These are phyloP conservation scores for Palloptera scutellata DNA, from an alignment of 2,888 invertebrate species.

Conservation along the genomic window DNA sequence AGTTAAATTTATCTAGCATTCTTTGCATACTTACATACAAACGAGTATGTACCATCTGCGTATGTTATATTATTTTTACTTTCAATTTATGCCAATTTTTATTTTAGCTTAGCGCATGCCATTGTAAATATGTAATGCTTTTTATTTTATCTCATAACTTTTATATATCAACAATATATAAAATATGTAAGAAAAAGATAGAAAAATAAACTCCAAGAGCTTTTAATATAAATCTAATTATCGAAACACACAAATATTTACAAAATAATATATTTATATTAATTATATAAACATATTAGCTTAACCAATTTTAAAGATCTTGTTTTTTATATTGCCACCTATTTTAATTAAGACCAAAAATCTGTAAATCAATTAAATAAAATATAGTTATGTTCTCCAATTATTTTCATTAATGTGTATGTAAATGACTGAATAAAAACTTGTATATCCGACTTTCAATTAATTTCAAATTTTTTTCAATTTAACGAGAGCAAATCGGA, in stretches of 20 bases:
- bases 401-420: too few species aligned
- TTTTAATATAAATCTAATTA: slow-evolving; percentile 15
- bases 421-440: too few species aligned
- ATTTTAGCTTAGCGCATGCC: not conserved
- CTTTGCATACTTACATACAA: not conserved
- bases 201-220: slow-evolving; percentile 16
- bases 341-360: slow-evolving; percentile 4
- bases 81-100: not conserved
- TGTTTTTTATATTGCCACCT: too few species aligned
- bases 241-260: too few species aligned
- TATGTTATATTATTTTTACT: not conserved
- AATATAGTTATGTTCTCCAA: too few species aligned
- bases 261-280: too few species aligned
- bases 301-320: too few species aligned
- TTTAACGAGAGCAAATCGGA: too few species aligned
- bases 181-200: not conserved
- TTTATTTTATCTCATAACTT: slow-evolving; percentile 1
- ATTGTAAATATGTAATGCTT: not conserved
- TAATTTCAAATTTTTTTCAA: too few species aligned
- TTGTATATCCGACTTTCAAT: too few species aligned
- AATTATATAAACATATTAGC: too few species aligned
- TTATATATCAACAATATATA: not conserved
- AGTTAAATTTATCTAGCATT: not conserved
- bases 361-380: not conserved
- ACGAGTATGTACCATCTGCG: too few species aligned